Base-by-base conservation (phyloP, 2,113 vertebrate species). In the Beaufortia kweichowensis region DNA sequence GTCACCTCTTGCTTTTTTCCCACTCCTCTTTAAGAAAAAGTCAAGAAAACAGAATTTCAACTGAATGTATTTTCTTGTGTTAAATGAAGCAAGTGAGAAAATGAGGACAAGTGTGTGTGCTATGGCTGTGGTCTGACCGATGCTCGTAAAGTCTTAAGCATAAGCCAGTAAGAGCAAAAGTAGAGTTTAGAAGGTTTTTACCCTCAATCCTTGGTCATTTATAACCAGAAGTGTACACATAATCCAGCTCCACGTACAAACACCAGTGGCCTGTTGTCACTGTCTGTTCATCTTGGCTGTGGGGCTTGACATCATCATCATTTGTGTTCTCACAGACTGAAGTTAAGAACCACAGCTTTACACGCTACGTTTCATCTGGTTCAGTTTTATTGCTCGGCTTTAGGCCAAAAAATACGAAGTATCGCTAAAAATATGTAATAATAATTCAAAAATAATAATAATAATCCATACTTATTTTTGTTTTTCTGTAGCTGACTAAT, bases 91-190 rank as follows among this genome's bases (percentile, higher is more conserved):
- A 8, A 26, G n/a, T 17, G 46, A 41, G 74, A 57, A 21, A 48
- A 28, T 24, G 64, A 67, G n/a, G 53, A 35, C 19, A 12, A 56
- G 11, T 0, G n/a, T 53, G 46, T 14, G 29, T 43, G 23, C 10
- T 10, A 24, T 1, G 31, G n/a, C 50, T 59, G 24, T 39, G 68
- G 31, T 59, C 29, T 56, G 53, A 57, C 23, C 1, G 68, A 59
- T 71, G 53, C 33, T 71, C 17, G 68, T 57, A 70, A 57, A 71
- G 53, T 41, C 15, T 59, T 57, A 41, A 71, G 68, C 68, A 59
- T 71, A 71, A 71, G 33, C 53, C 31, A 26, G 19, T 35, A 19
- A 24, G 48, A 23, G 29, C 21, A 35, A 9, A 70, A 41, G 12
- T 46, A 21, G 29, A 55, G 48, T 35, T 71, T n/a, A 41, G 68